Evolutionary conservation across 2,797 vertebrate genomes (phyloP).

Genomic region (Tapera naevia): DNA sequence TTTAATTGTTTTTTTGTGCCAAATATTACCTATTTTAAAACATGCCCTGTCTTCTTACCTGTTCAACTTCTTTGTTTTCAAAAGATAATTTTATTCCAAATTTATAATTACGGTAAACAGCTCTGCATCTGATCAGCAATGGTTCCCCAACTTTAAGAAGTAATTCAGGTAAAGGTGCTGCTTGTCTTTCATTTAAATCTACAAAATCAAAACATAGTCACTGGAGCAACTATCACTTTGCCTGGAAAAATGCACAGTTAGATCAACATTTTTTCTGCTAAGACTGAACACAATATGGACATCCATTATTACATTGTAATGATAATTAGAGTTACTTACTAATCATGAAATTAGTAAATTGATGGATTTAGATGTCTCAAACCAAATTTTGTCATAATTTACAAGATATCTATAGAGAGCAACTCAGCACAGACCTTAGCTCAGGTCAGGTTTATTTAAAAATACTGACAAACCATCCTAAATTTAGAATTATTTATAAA

Average conservation of each 20-base stretch:
- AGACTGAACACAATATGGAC: not conserved
- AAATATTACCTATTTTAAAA: not conserved
- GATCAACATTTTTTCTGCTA: not conserved
- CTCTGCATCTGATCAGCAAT: conserved; percentile 78
- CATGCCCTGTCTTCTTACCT: conserved; percentile 55
- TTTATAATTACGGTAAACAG: conserved; percentile 42
- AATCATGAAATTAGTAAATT: not conserved
- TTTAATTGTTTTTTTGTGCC: not conserved
- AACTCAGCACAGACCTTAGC: not conserved
- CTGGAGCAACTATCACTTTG: not conserved
- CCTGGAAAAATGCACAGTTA: not conserved
- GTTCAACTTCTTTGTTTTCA: conserved; percentile 55
- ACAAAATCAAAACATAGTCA: conserved; percentile 45
- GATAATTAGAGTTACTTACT: not conserved
- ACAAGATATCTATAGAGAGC: not conserved
- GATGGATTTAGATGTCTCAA: not conserved
- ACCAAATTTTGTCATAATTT: not conserved
- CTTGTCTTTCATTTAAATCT: conserved; percentile 72
- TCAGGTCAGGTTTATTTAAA: not conserved
- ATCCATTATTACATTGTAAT: not conserved
- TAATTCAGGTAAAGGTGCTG: conserved; percentile 55
- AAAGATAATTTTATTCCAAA: conserved; percentile 64
- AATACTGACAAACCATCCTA: not conserved
- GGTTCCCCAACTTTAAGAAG: conserved; percentile 76
- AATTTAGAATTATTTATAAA: not conserved